Conservation (phyloP, 2,113 vertebrate species). For the Thunnus maccoyii region DNA sequence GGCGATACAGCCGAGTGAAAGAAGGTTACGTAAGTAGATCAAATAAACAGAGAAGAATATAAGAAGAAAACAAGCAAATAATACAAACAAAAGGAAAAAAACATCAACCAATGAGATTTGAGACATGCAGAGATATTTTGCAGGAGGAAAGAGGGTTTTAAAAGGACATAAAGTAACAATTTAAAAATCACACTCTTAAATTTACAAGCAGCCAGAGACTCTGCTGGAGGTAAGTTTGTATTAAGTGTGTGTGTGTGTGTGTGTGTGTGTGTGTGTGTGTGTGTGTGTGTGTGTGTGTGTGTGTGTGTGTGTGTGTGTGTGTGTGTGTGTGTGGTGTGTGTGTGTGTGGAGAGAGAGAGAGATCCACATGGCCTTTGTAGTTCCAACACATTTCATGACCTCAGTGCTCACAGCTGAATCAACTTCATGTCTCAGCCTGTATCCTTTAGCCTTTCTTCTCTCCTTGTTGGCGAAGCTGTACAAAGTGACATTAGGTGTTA, state of each 20-base stretch:
- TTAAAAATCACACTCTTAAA: constrained; percentile 30
- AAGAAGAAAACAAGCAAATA: constrained; percentile 29
- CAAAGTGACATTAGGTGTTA: background rate
- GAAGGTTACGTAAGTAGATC: constrained; percentile 56
- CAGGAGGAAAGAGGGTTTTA: background rate
- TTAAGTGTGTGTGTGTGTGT: background rate
- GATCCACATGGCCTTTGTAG: constrained; percentile 4
- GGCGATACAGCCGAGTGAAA: constrained; percentile 45
- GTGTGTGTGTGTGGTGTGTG: background rate
- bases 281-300: background rate
- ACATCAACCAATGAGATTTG: constrained; percentile 5
- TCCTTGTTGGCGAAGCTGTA: background rate
- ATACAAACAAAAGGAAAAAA: constrained; percentile 12
- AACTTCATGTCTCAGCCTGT: constrained; percentile 23
- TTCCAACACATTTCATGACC: constrained; percentile 29
- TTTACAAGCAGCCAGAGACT: constrained; percentile 44
- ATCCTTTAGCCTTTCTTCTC: constrained; percentile 18
- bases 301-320: background rate
- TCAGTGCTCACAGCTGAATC: constrained; percentile 27
- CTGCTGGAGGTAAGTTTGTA: background rate
- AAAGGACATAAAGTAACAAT: background rate
- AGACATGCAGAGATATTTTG: constrained; percentile 1
- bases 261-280: background rate
- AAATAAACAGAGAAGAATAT: constrained; percentile 66
- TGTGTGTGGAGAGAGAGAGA: background rate